Percentiles rank a stretch among this genome's conserved stretches.
Evolutionary conservation across 2,113 vertebrate species (phyloP).

Genomic region (Cettia cetti): DNA sequence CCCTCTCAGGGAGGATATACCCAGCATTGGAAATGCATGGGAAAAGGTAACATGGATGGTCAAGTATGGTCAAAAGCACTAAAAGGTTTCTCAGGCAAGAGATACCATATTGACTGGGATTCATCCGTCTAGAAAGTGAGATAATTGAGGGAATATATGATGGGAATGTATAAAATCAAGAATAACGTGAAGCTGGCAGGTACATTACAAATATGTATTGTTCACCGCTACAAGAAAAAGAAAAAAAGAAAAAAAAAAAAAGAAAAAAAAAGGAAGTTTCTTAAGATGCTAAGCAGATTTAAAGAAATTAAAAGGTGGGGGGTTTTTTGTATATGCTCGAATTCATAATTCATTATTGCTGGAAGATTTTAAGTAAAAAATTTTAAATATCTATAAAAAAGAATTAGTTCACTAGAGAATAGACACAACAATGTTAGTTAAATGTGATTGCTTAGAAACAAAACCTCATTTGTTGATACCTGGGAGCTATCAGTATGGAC

Average conservation of each 20-base stretch:
- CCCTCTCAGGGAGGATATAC: background rate
- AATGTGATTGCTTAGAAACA: background rate
- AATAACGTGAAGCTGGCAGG: background rate
- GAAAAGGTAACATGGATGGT: background rate
- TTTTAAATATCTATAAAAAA: background rate
- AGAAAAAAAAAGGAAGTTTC: background rate
- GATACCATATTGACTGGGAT: background rate
- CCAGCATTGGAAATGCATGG: rapidly evolving
- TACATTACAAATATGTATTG: background rate
- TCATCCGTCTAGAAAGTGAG: background rate
- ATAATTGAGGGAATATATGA: background rate
- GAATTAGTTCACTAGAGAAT: background rate
- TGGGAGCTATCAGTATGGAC: background rate
- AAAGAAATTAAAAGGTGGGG: background rate
- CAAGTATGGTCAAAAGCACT: background rate
- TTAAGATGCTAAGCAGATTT: background rate
- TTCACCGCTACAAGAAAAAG: background rate
- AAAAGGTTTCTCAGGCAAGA: background rate
- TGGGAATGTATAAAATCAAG: background rate
- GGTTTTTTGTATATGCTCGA: background rate
- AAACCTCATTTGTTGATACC: background rate
- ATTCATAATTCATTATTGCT: background rate
- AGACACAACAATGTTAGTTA: background rate
- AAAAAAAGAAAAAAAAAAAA: too few relatives aligned
- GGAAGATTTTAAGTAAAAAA: background rate